A percentile compares a stretch with the other conserved stretches of the same genome.
Conservation (phyloP, 37 sponge, comb jelly and placozoan genomes). For the Bolinopsis microptera region DNA sequence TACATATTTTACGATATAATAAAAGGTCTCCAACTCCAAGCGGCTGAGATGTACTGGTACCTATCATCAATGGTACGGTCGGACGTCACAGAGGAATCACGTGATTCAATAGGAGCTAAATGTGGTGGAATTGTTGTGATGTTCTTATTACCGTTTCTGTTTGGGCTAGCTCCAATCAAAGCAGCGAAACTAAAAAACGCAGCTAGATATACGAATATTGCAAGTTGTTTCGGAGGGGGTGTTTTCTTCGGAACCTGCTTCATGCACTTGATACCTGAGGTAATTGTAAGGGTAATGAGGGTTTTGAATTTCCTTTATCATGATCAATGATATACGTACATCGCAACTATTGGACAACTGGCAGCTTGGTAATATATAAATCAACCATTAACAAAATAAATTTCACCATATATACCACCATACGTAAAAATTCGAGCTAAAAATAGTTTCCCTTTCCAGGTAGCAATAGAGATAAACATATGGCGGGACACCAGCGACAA, state of each 20-base stretch:
- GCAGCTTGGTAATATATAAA: too few relatives aligned
- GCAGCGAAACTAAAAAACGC: background rate
- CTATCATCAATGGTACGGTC: background rate
- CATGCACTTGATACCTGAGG: conserved; percentile 1
- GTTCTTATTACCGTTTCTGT: background rate
- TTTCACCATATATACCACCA: too few relatives aligned
- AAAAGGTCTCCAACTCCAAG: too few relatives aligned
- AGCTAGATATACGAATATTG: background rate
- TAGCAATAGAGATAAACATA: background rate
- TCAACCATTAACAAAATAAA: too few relatives aligned
- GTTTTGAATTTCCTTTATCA: too few relatives aligned
- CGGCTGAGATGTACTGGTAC: background rate
- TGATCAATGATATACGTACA: too few relatives aligned
- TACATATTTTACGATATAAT: too few relatives aligned
- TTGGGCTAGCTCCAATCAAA: background rate
- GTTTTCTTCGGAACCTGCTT: conserved; percentile 28
- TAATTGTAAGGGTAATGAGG: too few relatives aligned
- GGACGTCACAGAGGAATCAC: background rate
- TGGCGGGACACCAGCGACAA: background rate
- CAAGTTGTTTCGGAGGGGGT: background rate
- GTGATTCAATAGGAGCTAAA: background rate
- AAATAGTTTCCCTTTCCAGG: too few relatives aligned
- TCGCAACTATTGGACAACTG: too few relatives aligned
- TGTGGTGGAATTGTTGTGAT: conserved; percentile 3
- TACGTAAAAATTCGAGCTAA: too few relatives aligned